These are phyloP conservation scores for Phrynosoma blainvillii DNA, from an alignment of 2,113 vertebrate species.

Conservation along the genomic window DNA sequence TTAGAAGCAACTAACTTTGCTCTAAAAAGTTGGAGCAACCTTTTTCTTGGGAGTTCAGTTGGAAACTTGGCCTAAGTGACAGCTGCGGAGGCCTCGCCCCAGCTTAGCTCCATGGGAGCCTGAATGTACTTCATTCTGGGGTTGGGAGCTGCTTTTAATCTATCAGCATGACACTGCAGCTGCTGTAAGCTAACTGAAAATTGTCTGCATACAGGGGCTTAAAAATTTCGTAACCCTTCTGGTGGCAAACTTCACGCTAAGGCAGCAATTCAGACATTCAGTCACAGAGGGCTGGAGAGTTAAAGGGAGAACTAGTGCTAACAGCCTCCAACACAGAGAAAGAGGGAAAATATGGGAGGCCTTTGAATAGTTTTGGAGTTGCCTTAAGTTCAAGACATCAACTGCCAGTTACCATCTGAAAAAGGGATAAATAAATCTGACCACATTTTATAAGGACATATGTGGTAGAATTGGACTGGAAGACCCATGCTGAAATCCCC, in stretches of 20 bases:
- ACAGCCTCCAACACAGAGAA: neutral
- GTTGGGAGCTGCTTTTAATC: conserved; percentile 93
- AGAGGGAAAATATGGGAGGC: conserved; percentile 11
- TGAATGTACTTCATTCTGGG: conserved; percentile 90
- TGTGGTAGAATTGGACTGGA: neutral
- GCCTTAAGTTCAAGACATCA: conserved; percentile 70
- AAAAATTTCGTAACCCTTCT: conserved; percentile 79
- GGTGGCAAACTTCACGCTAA: conserved; percentile 48
- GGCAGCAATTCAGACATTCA: conserved; percentile 39
- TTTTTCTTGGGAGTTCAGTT: conserved; percentile 82
- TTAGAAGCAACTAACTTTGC: conserved; percentile 47
- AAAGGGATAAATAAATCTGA: conserved; percentile 30
- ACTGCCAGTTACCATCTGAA: conserved; percentile 59
- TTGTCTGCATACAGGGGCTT: conserved; percentile 79
- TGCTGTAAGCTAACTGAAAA: conserved; percentile 92
- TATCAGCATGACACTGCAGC: conserved; percentile 90
- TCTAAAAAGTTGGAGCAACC: conserved; percentile 75
- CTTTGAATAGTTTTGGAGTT: conserved; percentile 52
- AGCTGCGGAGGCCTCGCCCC: conserved; percentile 89
- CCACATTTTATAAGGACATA: neutral
- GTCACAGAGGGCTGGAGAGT: conserved; percentile 51
- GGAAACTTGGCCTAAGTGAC: conserved; percentile 91
- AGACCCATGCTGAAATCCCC: neutral
- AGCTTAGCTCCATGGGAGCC: conserved; percentile 83
- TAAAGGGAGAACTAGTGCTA: conserved; percentile 38